Conservation (phyloP, 2,797 vertebrate genomes). For the Prionace glauca region DNA sequence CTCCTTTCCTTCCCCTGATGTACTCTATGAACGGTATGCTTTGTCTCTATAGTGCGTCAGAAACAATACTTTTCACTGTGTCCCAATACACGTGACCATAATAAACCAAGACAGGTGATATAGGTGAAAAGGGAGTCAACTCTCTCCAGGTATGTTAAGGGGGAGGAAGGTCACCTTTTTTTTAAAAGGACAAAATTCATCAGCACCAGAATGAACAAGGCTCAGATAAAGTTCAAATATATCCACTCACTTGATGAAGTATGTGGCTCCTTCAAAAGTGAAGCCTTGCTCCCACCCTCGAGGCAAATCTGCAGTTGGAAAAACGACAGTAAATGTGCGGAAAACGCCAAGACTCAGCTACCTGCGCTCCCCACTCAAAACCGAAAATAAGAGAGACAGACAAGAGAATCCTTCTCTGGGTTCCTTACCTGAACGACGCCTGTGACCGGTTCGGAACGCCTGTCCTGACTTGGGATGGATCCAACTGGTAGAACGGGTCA, state of each 20-base stretch:
- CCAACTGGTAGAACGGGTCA: slow-evolving; percentile 61
- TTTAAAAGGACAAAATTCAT: not conserved
- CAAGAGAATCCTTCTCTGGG: not conserved
- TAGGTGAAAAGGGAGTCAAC: too few species aligned
- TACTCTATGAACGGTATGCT: too few species aligned
- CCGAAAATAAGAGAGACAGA: too few species aligned
- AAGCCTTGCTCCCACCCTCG: slow-evolving; percentile 62
- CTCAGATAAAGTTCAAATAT: not conserved
- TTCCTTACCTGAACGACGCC: slow-evolving; percentile 52
- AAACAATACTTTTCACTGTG: too few species aligned
- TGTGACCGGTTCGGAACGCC: slow-evolving; percentile 57
- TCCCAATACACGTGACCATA: too few species aligned
- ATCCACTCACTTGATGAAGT: slow-evolving; percentile 65
- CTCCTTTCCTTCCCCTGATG: too few species aligned
- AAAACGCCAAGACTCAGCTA: not conserved
- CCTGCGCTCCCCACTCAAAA: too few species aligned
- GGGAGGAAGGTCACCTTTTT: too few species aligned
- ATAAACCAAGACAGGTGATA: too few species aligned
- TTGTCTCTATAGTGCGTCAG: too few species aligned
- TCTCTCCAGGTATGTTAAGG: not conserved
- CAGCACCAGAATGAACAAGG: not conserved
- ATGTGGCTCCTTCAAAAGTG: slow-evolving; percentile 55
- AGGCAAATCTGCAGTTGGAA: slow-evolving; percentile 52
- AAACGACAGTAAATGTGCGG: not conserved
- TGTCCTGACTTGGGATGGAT: slow-evolving; percentile 51